These are phyloP conservation scores for Indicator maculatus DNA, from an alignment of 2,113 vertebrate genomes.

Conservation along the genomic window DNA sequence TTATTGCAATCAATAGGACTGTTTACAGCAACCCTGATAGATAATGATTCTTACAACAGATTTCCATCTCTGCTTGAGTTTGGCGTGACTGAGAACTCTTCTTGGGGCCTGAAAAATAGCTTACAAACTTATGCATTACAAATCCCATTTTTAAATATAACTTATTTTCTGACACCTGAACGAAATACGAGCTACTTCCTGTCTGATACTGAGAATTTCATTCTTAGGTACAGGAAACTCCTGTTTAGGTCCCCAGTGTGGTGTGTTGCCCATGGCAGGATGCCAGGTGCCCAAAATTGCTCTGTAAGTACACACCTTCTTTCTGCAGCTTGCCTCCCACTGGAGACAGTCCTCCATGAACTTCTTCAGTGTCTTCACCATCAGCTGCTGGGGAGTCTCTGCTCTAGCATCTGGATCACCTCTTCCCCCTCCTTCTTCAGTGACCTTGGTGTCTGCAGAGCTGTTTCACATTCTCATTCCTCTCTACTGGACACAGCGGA, in stretches of 20 bases:
- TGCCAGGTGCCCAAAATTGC: not conserved
- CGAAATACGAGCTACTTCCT: not conserved
- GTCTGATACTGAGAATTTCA: not conserved
- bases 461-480: not conserved
- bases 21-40: not conserved
- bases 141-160: not conserved
- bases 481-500: not conserved
- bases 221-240: not conserved
- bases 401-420: not conserved
- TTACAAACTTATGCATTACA: not conserved
- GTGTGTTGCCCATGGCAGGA: too few relatives aligned
- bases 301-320: not conserved
- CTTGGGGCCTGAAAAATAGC: not conserved
- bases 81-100: not conserved
- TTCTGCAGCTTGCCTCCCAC: not conserved
- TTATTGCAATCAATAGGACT: not conserved
- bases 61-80: not conserved
- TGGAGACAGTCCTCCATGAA: not conserved
- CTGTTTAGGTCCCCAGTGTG: not conserved
- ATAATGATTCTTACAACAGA: not conserved
- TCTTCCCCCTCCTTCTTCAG: not conserved
- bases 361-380: not conserved
- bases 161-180: not conserved
- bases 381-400: not conserved
- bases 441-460: not conserved